Evolutionary conservation across 2,888 invertebrate species (phyloP).

Genomic region (Xestia ashworthii): DNA sequence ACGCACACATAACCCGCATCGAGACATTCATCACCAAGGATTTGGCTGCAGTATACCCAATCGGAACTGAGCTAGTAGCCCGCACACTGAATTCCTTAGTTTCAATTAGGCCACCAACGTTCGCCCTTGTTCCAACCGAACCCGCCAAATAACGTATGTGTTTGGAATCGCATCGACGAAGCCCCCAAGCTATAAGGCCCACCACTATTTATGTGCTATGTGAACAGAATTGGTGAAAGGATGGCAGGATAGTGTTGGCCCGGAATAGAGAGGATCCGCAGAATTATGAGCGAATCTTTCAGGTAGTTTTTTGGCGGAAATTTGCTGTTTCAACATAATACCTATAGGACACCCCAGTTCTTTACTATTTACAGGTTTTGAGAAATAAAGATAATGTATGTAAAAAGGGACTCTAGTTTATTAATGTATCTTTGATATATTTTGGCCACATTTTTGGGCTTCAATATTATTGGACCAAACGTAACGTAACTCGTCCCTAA

Average conservation of each 20-base stretch:
- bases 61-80: slow-evolving; percentile 40
- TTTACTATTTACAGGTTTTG: slow-evolving; percentile 9
- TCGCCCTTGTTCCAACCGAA: slow-evolving; percentile 58
- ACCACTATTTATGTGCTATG: slow-evolving; percentile 67
- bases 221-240: slow-evolving; percentile 63
- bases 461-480: slow-evolving; percentile 9
- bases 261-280: slow-evolving; percentile 38
- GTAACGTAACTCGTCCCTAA: slow-evolving; percentile 20
- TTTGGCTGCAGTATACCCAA: slow-evolving; percentile 52
- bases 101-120: slow-evolving; percentile 68
- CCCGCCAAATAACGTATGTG: slow-evolving; percentile 68
- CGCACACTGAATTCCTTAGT: slow-evolving; percentile 67
- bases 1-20: slow-evolving; percentile 24
- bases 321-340: background rate
- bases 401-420: background rate
- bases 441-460: background rate
- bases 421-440: background rate
- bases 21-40: slow-evolving; percentile 45
- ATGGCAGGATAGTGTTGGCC: slow-evolving; percentile 39
- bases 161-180: slow-evolving; percentile 62
- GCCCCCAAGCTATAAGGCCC: slow-evolving; percentile 59
- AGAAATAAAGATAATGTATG: slow-evolving; percentile 1
- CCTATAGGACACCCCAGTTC: background rate
- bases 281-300: slow-evolving; percentile 54
- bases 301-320: slow-evolving; percentile 37